These are phyloP conservation scores for Platygyra sinensis DNA, from an alignment of 64 coral and sea anemone species.

Conservation along the genomic window DNA sequence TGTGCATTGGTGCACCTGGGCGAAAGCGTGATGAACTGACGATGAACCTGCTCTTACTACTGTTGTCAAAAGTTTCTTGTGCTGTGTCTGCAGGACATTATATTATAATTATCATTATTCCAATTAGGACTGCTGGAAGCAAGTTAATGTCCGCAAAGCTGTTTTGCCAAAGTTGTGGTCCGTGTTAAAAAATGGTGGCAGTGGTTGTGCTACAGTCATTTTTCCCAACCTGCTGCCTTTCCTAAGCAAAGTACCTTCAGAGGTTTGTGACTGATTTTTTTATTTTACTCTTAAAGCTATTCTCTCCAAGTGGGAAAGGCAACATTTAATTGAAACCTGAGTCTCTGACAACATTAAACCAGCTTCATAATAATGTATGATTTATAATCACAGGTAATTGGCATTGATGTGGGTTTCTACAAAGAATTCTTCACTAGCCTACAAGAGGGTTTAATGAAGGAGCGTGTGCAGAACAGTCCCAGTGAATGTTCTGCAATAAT, in stretches of 20 bases:
- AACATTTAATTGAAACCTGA: neutral
- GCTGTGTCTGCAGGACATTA: neutral
- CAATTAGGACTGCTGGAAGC: conserved; percentile 92
- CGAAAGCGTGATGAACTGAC: no score
- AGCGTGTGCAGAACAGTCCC: conserved; percentile 65
- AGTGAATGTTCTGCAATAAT: conserved; percentile 80
- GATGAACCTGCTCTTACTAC: no score
- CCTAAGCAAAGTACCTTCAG: conserved; percentile 77
- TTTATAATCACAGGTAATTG: conserved; percentile 47
- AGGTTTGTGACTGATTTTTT: conserved; percentile 34
- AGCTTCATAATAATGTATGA: neutral
- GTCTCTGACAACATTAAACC: neutral
- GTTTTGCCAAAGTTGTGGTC: conserved; percentile 93
- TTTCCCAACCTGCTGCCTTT: conserved; percentile 86
- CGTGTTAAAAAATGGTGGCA: conserved; percentile 78
- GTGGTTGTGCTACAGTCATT: conserved; percentile 79
- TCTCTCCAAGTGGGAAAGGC: no score
- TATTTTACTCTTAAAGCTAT: no score
- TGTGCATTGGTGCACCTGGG: no score
- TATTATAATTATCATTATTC: neutral
- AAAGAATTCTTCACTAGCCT: conserved; percentile 79
- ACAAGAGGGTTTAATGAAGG: conserved; percentile 60
- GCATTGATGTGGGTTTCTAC: conserved; percentile 59
- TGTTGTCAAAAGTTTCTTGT: no score
- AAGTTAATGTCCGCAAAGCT: conserved; percentile 96